Percentiles rank a stretch among this genome's conserved stretches.
Conservation (phyloP, 30 jellyfish, hydroid and myxozoan genomes). For the Mastigias papua region DNA sequence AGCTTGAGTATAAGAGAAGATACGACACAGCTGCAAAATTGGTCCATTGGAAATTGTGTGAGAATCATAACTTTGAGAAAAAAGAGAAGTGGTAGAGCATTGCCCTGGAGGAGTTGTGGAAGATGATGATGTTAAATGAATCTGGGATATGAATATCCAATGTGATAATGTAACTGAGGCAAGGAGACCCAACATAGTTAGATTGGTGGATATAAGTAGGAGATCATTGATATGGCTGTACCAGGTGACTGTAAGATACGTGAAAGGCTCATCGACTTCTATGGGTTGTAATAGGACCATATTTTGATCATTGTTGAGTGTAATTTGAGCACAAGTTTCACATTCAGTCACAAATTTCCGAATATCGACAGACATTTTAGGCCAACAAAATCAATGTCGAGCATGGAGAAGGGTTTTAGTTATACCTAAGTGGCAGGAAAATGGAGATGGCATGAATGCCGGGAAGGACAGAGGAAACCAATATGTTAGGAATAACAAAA, state of each 20-base stretch:
- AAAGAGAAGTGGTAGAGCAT: constrained; percentile 47
- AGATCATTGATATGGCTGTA: not conserved
- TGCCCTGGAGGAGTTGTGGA: constrained; percentile 40
- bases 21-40: constrained; percentile 19
- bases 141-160: constrained; percentile 39
- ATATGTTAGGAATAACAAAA: not conserved
- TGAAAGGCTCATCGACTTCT: no score
- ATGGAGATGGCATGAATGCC: not conserved
- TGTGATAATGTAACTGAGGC: constrained; percentile 17
- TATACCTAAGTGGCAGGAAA: not conserved
- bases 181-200: constrained; percentile 45
- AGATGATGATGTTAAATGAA: not conserved
- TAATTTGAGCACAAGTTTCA: constrained; percentile 1
- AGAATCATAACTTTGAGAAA: not conserved
- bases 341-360: not conserved
- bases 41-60: constrained; percentile 1
- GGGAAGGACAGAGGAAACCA: not conserved
- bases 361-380: constrained; percentile 63
- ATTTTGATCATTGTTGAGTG: not conserved
- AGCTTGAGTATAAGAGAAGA: constrained; percentile 9
- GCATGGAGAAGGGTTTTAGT: not conserved
- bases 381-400: constrained; percentile 14
- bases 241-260: not conserved
- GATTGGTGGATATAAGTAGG: not conserved
- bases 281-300: no score